These are phyloP conservation scores for Pelobates cultripes DNA, from an alignment of 2,797 vertebrate species.

Conservation along the genomic window DNA sequence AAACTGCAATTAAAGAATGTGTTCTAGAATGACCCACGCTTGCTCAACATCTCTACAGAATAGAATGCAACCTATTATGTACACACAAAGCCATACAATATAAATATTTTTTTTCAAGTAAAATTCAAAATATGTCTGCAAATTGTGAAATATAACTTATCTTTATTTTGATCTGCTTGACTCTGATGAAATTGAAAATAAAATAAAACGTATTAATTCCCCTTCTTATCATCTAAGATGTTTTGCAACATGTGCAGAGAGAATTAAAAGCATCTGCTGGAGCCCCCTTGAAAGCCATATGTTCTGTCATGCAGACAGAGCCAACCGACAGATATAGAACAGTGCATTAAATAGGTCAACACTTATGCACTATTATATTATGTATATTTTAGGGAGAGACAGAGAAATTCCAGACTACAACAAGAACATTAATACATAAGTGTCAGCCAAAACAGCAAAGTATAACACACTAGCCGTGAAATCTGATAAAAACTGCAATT, in stretches of 20 bases:
- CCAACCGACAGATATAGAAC: conserved; percentile 44
- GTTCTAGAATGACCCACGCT: too few relatives aligned
- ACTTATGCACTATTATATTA: conserved; percentile 33
- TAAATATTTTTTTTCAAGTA: too few relatives aligned
- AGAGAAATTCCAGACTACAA: background rate
- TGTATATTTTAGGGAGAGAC: background rate
- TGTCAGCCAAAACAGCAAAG: conserved; percentile 2
- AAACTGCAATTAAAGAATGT: too few relatives aligned
- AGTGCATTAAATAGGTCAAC: conserved; percentile 47
- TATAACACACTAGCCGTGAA: background rate
- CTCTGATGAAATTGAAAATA: background rate
- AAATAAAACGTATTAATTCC: conserved; percentile 23
- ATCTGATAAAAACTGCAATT: too few relatives aligned
- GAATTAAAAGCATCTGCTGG: conserved; percentile 52
- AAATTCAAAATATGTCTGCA: background rate
- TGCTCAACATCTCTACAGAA: too few relatives aligned
- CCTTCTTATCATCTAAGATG: conserved; percentile 39
- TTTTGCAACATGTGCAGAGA: conserved; percentile 45
- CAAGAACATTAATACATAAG: background rate
- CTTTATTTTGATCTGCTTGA: background rate
- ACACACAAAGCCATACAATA: too few relatives aligned
- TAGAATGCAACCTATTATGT: too few relatives aligned
- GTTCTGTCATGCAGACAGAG: conserved; percentile 40
- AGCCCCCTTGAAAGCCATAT: conserved; percentile 37
- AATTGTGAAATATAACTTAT: conserved; percentile 1